These are phyloP conservation scores for Peromyscus maniculatus DNA, from an alignment of 2,113 vertebrate genomes.

Conservation along the genomic window DNA sequence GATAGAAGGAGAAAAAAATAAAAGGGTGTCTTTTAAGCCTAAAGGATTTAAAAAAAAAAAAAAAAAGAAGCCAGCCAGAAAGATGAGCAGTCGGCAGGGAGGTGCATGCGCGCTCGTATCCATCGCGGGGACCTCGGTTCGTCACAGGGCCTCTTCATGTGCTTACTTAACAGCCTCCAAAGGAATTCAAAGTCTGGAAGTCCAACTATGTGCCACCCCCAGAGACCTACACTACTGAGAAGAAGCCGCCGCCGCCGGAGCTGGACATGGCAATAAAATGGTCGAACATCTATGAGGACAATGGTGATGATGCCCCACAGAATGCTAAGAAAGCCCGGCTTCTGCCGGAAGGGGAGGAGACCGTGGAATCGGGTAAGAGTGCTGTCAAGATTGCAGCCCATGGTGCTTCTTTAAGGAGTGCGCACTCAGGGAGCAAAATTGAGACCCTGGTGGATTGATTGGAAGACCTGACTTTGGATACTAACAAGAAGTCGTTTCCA, in stretches of 20 bases:
- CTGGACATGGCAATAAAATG: constrained; percentile 99
- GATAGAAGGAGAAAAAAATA: constrained; percentile 50
- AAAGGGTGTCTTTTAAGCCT: constrained; percentile 56
- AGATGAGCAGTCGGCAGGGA: constrained; percentile 62
- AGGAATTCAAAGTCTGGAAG: constrained; percentile 95
- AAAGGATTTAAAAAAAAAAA: not conserved
- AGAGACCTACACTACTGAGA: constrained; percentile 91
- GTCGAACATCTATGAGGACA: constrained; percentile 98
- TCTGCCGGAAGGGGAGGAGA: constrained; percentile 90
- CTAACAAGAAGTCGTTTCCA: not conserved
- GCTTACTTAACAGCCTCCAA: constrained; percentile 89
- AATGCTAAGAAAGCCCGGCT: constrained; percentile 86
- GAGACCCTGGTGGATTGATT: not conserved
- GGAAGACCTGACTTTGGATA: not conserved
- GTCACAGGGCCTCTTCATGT: constrained; percentile 73
- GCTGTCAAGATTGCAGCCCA: not conserved
- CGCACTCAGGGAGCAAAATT: not conserved
- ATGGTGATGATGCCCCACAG: constrained; percentile 95
- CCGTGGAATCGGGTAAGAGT: constrained; percentile 88
- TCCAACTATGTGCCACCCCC: constrained; percentile 94
- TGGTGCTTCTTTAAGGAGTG: not conserved
- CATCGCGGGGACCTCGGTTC: constrained; percentile 44
- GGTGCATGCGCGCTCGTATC: constrained; percentile 67
- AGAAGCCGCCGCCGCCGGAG: constrained; percentile 92
- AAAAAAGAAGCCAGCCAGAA: constrained; percentile 45